Base-by-base conservation (phyloP, 2,888 invertebrate genomes). In the Dysmachus trigonus region DNA sequence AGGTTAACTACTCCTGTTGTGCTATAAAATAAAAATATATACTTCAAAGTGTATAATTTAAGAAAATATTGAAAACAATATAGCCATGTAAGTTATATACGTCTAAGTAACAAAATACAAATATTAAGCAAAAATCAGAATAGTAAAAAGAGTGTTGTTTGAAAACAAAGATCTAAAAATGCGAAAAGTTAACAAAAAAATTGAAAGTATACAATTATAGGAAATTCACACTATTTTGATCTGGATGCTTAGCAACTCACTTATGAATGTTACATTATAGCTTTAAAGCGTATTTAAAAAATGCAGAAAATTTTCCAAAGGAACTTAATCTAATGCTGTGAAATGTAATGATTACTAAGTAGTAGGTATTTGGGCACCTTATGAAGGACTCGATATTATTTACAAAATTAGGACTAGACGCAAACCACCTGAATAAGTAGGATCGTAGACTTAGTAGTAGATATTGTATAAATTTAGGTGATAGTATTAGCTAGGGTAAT, bases 291-390 rank as follows among this genome's bases (percentile, higher is more conserved):
- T 41, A 31, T 33, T 73, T 31, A 62, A 27, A 27, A 31, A 73
- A 73, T 33, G 73, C 73, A 73, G 33, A 73, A 76, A 81, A 81
- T 53, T 33, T 53, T 81, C 81, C 81, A 53, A 81, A 81, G 62
- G 81, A 81, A 81, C 81, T 81, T 81, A 81, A 53, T 81, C 81
- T 81, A 81, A 81, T 53, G 81, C 81, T 81, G 81, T 81, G 81
- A 81, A 81, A 81, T 33, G 31, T 81, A 62, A 71, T 72, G 38
- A 72, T 13, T 38, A 83, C 41, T 83, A 72, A 72, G 33, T 71
- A 83, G 71, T 72, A 83, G 72, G 72, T 47, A 38, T 15, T 41
- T 41, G 83, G 30, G 72, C 71, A 83, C 83, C 83, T 83, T 83
- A 72, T 83, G 41, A 83, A 83, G 83, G 83, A 83, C 38, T 83